phyloP scores from a whole-genome alignment of 53 echinoderm and acorn worm species.

The Holothuria scabra region DNA sequence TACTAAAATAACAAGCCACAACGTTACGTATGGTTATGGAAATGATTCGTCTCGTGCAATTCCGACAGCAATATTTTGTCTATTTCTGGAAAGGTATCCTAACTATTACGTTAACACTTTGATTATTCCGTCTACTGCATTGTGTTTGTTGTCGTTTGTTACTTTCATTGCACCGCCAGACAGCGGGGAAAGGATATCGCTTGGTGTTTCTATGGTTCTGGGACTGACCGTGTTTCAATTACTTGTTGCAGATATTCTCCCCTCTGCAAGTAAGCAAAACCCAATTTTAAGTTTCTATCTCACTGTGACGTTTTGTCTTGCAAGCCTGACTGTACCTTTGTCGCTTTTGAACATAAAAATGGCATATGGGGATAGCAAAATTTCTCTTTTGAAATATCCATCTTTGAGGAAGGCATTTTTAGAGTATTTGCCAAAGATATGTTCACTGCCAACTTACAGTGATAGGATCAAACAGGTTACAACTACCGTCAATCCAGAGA shows the following conservation, averaged over 20 bases:
- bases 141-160: neutral
- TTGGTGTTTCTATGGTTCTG: slow-evolving; percentile 20
- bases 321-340: slow-evolving; percentile 21
- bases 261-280: neutral
- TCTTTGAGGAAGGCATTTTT: neutral
- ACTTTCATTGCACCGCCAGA: slow-evolving; percentile 5
- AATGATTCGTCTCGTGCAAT: too few relatives aligned
- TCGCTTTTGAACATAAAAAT: slow-evolving; percentile 1
- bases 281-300: slow-evolving; percentile 15
- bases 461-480: neutral
- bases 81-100: slow-evolving; percentile 2
- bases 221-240: slow-evolving; percentile 19
- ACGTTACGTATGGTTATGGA: too few relatives aligned
- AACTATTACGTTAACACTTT: neutral
- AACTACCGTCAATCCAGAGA: neutral
- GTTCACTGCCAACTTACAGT: neutral
- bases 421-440: neutral
- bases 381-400: neutral
- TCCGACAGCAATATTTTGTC: neutral
- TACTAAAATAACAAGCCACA: neutral
- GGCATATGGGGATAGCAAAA: neutral
- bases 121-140: neutral
- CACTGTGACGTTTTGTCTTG: neutral
- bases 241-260: neutral
- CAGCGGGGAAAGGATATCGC: too few relatives aligned